Evolutionary conservation across 2,888 invertebrate species (phyloP).

Genomic region (Platycheirus rosarum): DNA sequence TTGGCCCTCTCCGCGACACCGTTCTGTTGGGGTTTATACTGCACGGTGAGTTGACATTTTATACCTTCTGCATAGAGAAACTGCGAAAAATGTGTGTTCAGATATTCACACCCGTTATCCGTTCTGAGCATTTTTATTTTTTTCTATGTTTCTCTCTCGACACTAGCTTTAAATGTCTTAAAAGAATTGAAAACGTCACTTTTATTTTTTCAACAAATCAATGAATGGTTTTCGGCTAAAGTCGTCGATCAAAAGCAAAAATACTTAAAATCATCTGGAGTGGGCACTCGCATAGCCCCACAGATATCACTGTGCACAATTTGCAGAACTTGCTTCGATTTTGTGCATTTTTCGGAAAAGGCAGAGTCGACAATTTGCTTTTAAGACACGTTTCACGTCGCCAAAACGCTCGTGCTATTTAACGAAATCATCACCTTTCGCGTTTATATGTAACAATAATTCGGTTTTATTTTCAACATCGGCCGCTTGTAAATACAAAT

Average conservation of each 20-base stretch:
- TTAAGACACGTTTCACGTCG: constrained; percentile 7
- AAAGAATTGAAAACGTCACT: constrained; percentile 6
- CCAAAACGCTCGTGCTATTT: constrained; percentile 23
- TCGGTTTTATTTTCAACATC: background rate
- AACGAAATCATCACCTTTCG: constrained; percentile 5
- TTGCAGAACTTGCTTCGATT: constrained; percentile 4
- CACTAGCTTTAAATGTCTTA: constrained; percentile 8
- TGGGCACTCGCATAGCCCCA: constrained; percentile 5
- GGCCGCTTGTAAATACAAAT: background rate
- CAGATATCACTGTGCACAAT: constrained; percentile 16
- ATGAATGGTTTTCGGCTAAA: background rate
- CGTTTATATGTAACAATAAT: constrained; percentile 3
- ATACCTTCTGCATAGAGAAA: background rate
- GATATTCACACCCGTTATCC: background rate
- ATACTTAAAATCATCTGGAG: background rate
- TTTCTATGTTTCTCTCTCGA: constrained; percentile 12
- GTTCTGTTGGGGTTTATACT: constrained; percentile 23
- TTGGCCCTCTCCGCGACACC: constrained; percentile 2
- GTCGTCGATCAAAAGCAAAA: constrained; percentile 1
- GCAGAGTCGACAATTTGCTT: background rate
- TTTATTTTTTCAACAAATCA: background rate
- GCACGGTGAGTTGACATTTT: constrained; percentile 5
- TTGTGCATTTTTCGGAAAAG: background rate
- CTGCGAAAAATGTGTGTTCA: background rate
- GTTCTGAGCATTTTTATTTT: constrained; percentile 15